Evolutionary conservation across 2,888 invertebrate species (phyloP).

Genomic region (Sisyra nigra): DNA sequence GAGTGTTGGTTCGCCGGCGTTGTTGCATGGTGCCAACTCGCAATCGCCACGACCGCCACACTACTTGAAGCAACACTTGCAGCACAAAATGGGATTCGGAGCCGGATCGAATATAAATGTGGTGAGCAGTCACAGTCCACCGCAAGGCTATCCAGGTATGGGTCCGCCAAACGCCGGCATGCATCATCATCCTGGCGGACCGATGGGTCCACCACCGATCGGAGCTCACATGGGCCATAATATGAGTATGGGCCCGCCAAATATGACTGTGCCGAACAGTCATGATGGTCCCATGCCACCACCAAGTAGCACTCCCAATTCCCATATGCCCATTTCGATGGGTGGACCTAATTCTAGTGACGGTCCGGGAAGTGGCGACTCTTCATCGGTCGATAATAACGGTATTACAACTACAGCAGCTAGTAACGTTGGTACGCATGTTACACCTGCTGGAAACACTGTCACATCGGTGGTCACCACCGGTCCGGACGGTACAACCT

Average conservation of each 20-base stretch:
- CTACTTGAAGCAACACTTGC: conserved; percentile 52
- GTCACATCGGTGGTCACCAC: conserved; percentile 80
- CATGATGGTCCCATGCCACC: conserved; percentile 32
- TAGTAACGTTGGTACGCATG: conserved; percentile 27
- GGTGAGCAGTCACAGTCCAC: conserved; percentile 43
- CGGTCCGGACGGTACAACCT: conserved; percentile 74
- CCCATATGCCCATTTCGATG: conserved; percentile 18
- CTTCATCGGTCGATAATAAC: conserved; percentile 24
- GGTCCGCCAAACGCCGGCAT: conserved; percentile 26
- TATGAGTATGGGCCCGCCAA: conserved; percentile 42
- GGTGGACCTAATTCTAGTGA: conserved; percentile 13
- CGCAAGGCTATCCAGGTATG: conserved; percentile 33
- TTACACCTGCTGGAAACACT: conserved; percentile 35
- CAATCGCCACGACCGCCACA: conserved; percentile 33
- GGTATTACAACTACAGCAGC: conserved; percentile 43
- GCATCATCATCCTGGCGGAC: conserved; percentile 27
- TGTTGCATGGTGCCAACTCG: conserved; percentile 21
- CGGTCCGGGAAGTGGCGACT: conserved; percentile 21
- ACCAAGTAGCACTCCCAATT: conserved; percentile 35
- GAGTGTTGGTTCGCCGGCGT: conserved; percentile 25
- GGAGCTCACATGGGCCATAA: conserved; percentile 9
- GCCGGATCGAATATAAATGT: conserved; percentile 30
- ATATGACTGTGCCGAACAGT: conserved; percentile 35
- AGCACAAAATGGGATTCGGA: conserved; percentile 51
- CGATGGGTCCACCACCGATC: conserved; percentile 30